Conservation (phyloP, 2,797 vertebrate genomes). For the Cirrhinus molitorella region DNA sequence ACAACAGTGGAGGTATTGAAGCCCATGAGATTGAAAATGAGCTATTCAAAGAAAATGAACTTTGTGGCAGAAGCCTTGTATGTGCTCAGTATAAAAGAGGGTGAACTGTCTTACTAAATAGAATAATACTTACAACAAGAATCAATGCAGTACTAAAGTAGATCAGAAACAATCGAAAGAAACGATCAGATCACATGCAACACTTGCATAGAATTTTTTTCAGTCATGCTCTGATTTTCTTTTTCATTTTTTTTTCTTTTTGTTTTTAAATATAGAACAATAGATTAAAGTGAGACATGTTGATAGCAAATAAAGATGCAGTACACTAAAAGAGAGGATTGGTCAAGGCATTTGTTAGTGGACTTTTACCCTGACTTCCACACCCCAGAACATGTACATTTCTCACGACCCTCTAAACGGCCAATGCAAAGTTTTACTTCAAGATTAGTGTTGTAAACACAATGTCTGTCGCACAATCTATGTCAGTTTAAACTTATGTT, state of each 20-base stretch:
- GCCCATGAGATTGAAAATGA: conserved; percentile 28
- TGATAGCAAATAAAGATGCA: conserved; percentile 63
- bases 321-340: conserved; percentile 67
- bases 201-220: conserved; percentile 84
- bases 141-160: conserved; percentile 79
- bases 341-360: conserved; percentile 48
- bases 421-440: not conserved
- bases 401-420: conserved; percentile 1
- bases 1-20: conserved; percentile 36
- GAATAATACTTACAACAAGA: conserved; percentile 79
- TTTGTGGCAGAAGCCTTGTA: conserved; percentile 28
- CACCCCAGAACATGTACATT: conserved; percentile 20
- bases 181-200: conserved; percentile 85
- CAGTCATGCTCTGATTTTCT: conserved; percentile 78
- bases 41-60: not conserved
- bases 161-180: conserved; percentile 77
- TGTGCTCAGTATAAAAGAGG: conserved; percentile 61
- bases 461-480: conserved; percentile 8
- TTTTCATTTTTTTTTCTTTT: conserved; percentile 70
- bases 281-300: conserved; percentile 78
- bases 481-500: not conserved
- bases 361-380: conserved; percentile 31
- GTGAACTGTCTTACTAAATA: conserved; percentile 76
- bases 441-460: not conserved
- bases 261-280: conserved; percentile 80